These are phyloP conservation scores for Xiphias gladius DNA, from an alignment of 2,113 vertebrate species.

Conservation along the genomic window DNA sequence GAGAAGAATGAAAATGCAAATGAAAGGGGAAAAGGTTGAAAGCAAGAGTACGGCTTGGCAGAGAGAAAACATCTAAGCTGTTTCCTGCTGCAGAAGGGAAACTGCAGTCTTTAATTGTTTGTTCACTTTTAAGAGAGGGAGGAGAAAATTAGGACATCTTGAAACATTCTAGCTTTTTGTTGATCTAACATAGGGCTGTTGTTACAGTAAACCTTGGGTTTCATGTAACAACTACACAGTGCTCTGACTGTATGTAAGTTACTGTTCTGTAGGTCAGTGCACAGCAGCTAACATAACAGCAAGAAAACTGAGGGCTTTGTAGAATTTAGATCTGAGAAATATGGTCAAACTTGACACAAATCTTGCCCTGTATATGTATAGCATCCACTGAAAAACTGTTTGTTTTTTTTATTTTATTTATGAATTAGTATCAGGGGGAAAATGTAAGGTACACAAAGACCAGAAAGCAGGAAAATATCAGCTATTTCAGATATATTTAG, in stretches of 20 bases:
- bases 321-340: background rate
- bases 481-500: background rate
- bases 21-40: constrained; percentile 34
- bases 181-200: constrained; percentile 45
- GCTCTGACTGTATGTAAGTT: constrained; percentile 26
- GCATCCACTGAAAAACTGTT: background rate
- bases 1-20: constrained; percentile 52
- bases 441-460: background rate
- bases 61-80: constrained; percentile 26
- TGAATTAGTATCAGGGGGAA: background rate
- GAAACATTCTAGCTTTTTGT: constrained; percentile 51
- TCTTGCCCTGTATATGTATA: background rate
- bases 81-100: constrained; percentile 30
- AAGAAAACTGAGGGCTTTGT: constrained; percentile 9
- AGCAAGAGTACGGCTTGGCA: constrained; percentile 23
- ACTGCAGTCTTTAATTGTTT: constrained; percentile 24
- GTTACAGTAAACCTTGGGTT: constrained; percentile 42
- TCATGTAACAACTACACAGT: constrained; percentile 54
- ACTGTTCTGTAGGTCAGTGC: constrained; percentile 2
- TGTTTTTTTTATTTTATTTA: background rate
- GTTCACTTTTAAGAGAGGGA: constrained; percentile 32
- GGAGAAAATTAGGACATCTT: constrained; percentile 44
- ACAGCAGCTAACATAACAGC: constrained; percentile 2
- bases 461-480: background rate
- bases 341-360: background rate